These are phyloP conservation scores for Epinephelus awoara DNA, from an alignment of 2,797 vertebrate genomes.

Conservation along the genomic window DNA sequence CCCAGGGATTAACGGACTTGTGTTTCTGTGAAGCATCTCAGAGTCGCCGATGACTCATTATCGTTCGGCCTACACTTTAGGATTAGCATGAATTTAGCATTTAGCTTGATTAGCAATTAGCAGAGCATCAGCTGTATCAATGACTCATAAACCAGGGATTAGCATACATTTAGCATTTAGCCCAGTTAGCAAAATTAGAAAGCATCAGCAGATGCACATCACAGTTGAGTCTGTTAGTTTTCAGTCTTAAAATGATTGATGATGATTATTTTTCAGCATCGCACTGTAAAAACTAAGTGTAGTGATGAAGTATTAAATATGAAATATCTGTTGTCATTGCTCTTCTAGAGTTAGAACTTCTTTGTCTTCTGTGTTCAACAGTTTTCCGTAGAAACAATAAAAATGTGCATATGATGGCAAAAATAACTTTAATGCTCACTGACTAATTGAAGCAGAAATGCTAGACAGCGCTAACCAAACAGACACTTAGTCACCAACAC, in stretches of 20 bases:
- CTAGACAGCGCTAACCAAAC: conserved; percentile 47
- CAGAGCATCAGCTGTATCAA: conserved; percentile 25
- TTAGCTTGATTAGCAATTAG: conserved; percentile 56
- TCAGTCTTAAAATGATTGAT: background rate
- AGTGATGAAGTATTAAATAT: background rate
- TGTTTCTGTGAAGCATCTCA: conserved; percentile 37
- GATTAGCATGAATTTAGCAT: conserved; percentile 59
- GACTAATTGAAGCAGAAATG: conserved; percentile 41
- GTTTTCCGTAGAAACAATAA: conserved; percentile 32
- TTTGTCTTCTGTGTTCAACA: background rate
- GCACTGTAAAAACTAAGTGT: background rate
- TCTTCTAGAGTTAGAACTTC: background rate
- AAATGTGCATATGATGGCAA: background rate
- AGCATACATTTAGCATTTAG: conserved; percentile 43
- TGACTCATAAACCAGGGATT: conserved; percentile 70
- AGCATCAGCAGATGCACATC: conserved; percentile 4
- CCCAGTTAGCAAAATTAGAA: conserved; percentile 39
- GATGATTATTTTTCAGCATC: background rate
- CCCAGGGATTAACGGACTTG: conserved; percentile 61
- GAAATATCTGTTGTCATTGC: background rate
- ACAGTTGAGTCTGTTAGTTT: background rate
- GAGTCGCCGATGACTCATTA: background rate
- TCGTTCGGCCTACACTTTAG: too few species aligned
- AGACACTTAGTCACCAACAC: conserved; percentile 68
- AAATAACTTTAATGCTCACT: conserved; percentile 18